Conservation (phyloP, 1,140 invertebrate genomes). For the Euglossa dilemma region DNA sequence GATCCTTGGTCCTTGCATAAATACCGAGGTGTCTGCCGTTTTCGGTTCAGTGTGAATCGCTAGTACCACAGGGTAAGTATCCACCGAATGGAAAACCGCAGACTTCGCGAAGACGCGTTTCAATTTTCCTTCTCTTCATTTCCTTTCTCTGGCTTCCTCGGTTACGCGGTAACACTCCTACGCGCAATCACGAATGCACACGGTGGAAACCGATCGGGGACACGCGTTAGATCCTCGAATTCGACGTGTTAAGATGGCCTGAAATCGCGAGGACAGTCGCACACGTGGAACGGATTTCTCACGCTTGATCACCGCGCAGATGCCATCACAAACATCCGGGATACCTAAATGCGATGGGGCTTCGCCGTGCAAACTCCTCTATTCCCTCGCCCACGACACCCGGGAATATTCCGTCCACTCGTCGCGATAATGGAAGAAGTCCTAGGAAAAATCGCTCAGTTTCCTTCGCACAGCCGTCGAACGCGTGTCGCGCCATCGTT, state of each 20-base stretch:
- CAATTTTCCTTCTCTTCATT: conserved; percentile 16
- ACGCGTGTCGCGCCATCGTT: conserved; percentile 22
- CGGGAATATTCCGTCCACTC: conserved; percentile 57
- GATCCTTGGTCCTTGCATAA: conserved; percentile 50
- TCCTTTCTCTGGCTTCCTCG: conserved; percentile 13
- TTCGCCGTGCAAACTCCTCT: conserved; percentile 55
- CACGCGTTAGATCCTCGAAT: not conserved
- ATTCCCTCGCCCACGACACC: conserved; percentile 58
- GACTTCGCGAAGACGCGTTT: not conserved
- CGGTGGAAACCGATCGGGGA: not conserved
- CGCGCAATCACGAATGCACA: too few relatives aligned
- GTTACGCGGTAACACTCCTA: not conserved
- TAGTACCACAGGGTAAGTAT: conserved; percentile 22
- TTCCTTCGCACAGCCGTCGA: conserved; percentile 33
- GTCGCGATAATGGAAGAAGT: conserved; percentile 62
- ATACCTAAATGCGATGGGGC: conserved; percentile 59
- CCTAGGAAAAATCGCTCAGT: conserved; percentile 62
- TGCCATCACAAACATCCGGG: conserved; percentile 47
- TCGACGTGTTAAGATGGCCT: not conserved
- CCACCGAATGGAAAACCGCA: not conserved
- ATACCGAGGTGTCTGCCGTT: conserved; percentile 7
- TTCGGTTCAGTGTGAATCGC: conserved; percentile 10
- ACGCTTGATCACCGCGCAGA: conserved; percentile 29
- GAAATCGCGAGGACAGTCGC: not conserved
- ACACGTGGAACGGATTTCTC: conserved; percentile 12